Evolutionary conservation across 2,113 vertebrate genomes (phyloP), one percentile per base, ranked within the genome.

Genomic region (Cyphomyrus discorhynchus): DNA sequence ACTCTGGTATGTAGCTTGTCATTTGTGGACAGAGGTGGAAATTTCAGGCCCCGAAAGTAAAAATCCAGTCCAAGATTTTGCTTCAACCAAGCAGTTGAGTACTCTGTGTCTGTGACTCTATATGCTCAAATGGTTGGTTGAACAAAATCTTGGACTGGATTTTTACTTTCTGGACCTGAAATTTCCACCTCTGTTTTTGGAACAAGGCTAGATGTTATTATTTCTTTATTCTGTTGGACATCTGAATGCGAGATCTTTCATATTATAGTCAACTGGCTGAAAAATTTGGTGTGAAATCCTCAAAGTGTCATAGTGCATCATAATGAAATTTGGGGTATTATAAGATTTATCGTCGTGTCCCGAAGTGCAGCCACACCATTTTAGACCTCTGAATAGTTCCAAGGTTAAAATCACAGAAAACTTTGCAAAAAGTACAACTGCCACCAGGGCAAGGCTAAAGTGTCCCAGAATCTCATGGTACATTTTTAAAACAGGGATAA

Each of bases 381-480:
- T 77, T 77, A 77, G 70, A 39, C 70, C 35, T 80, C 74, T 80
- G 74, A 80, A 80, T 80, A 80, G 74, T 80, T 80, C 74, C 74
- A 35, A 80, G 35, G 35, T 80, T 80, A 80, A 80, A 80, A 42
- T 42, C 35, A 5, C 74, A 42, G 74, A 42, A 21, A 42, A 80
- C 74, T 80, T 42, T 42, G 35, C 35, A 80, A 42, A 80, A 80
- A 80, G 31, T 80, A 39, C 70, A 77, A 31, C 74, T 80, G 8
- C 74, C 74, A 80, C 35, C 74, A 19, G 74, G 74, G 35, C 70
- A 77, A 35, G 70, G 74, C 35, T 39, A 39, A 42, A 35, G 17
- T 80, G 74, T 80, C 31, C 35, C 35, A 80, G 74, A 39, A 80
- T 42, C 74, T 80, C 74, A 42, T 39, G 74, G 74, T 39, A 80